Evolutionary conservation across 2,797 vertebrate species (phyloP).

Genomic region (Rhinatrema bivittatum): DNA sequence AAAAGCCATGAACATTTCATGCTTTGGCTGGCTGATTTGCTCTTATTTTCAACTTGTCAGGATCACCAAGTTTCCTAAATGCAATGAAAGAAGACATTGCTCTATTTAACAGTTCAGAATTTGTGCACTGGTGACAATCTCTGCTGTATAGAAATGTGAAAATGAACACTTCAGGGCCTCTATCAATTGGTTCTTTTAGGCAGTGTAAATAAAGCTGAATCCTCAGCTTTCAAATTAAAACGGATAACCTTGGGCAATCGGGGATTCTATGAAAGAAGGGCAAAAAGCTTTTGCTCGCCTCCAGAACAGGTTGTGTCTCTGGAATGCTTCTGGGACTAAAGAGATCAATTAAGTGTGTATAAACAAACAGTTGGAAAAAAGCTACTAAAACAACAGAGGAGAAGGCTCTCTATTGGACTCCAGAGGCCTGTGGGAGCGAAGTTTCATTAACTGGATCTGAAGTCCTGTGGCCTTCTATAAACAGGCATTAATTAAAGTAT

Average conservation of each 20-base stretch:
- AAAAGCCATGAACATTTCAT: conserved; percentile 72
- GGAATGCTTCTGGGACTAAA: conserved; percentile 85
- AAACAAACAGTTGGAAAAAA: conserved; percentile 88
- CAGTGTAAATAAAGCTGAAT: conserved; percentile 76
- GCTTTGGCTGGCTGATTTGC: conserved; percentile 67
- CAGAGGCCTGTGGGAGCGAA: conserved; percentile 84
- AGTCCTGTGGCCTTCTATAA: conserved; percentile 94
- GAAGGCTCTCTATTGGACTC: conserved; percentile 87
- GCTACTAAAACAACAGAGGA: conserved; percentile 87
- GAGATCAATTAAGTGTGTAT: conserved; percentile 95
- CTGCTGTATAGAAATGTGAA: conserved; percentile 53
- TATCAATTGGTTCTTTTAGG: conserved; percentile 68
- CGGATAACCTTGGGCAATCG: conserved; percentile 76
- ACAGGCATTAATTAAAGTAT: conserved; percentile 99
- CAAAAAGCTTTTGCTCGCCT: conserved; percentile 62
- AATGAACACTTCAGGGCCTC: conserved; percentile 62
- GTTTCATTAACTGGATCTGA: conserved; percentile 96
- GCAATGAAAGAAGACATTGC: conserved; percentile 68
- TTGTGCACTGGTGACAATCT: conserved; percentile 55
- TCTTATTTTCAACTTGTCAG: conserved; percentile 67
- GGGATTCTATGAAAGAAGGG: conserved; percentile 62
- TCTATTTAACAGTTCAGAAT: conserved; percentile 67
- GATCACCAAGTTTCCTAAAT: conserved; percentile 56
- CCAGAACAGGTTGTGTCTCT: conserved; percentile 75
- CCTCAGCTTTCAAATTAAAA: conserved; percentile 78